Conservation (phyloP, 2,888 invertebrate genomes). For the Pseudeuparius sepicola region DNA sequence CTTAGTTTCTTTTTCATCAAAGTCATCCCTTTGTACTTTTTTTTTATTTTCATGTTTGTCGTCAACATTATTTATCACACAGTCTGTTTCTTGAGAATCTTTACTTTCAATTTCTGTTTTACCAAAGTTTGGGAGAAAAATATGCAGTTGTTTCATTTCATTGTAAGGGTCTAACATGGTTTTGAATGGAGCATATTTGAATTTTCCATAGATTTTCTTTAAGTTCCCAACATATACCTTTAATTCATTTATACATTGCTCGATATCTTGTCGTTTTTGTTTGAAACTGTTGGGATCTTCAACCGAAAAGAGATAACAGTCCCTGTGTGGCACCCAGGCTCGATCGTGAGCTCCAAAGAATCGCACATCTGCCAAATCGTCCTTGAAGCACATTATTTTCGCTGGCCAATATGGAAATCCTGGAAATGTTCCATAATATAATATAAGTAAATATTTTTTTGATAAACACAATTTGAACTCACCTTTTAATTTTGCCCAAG, state of each 20-base stretch:
- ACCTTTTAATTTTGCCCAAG: conserved; percentile 95
- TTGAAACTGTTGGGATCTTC: conserved; percentile 60
- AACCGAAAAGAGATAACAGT: conserved; percentile 74
- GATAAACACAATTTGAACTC: conserved; percentile 11
- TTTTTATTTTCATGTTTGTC: too few species aligned
- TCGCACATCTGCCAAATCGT: conserved; percentile 72
- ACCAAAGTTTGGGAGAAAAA: conserved; percentile 47
- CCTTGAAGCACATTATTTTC: conserved; percentile 65
- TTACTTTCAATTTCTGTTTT: too few species aligned
- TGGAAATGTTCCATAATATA: conserved; percentile 32
- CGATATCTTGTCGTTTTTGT: conserved; percentile 48
- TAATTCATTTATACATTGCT: conserved; percentile 62
- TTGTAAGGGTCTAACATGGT: conserved; percentile 56
- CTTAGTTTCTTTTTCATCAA: too few species aligned
- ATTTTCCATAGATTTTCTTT: conserved; percentile 58
- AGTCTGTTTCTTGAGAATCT: too few species aligned
- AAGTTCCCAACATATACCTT: conserved; percentile 66
- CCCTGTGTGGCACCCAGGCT: conserved; percentile 78
- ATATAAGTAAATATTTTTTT: conserved; percentile 5
- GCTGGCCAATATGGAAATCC: conserved; percentile 97
- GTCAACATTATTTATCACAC: too few species aligned
- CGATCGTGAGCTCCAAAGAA: conserved; percentile 95
- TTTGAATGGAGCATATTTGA: conserved; percentile 62
- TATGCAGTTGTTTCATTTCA: conserved; percentile 50
- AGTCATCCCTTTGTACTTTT: too few species aligned